Evolutionary conservation across 2,888 invertebrate genomes (phyloP).

Genomic region (Patella caerulea): DNA sequence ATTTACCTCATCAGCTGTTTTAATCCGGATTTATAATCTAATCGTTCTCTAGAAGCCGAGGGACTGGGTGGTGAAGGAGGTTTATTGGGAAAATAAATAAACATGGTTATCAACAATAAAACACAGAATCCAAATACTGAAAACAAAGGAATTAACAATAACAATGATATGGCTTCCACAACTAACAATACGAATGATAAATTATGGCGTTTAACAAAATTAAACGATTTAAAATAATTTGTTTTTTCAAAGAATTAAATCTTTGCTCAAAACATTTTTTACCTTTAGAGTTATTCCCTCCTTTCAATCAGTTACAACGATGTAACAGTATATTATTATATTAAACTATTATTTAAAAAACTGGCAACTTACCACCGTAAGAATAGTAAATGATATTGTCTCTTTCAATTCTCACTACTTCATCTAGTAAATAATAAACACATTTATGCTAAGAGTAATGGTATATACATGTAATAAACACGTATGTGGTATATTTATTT

Average conservation of each 20-base stretch:
- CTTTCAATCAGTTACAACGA: too few species aligned
- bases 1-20: slow-evolving; percentile 17
- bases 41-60: slow-evolving; percentile 13
- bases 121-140: slow-evolving; percentile 14
- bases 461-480: neutral
- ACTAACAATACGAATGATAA: too few species aligned
- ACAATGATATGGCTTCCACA: too few species aligned
- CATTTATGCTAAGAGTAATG: neutral
- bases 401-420: slow-evolving; percentile 1
- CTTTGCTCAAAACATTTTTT: too few species aligned
- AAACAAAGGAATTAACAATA: neutral
- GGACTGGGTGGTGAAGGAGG: slow-evolving; percentile 11
- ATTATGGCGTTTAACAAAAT: too few species aligned
- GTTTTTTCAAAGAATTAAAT: too few species aligned
- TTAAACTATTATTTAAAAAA: too few species aligned
- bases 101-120: neutral
- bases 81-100: slow-evolving; percentile 13
- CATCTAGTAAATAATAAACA: neutral
- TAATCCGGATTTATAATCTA: slow-evolving; percentile 12
- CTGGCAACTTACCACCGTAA: slow-evolving; percentile 4
- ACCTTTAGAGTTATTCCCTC: too few species aligned
- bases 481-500: too few species aligned
- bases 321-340: too few species aligned
- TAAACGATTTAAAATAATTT: too few species aligned
- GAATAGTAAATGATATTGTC: slow-evolving; percentile 8